Conservation (phyloP, 2,888 invertebrate genomes). For the Nesidiocoris tenuis region DNA sequence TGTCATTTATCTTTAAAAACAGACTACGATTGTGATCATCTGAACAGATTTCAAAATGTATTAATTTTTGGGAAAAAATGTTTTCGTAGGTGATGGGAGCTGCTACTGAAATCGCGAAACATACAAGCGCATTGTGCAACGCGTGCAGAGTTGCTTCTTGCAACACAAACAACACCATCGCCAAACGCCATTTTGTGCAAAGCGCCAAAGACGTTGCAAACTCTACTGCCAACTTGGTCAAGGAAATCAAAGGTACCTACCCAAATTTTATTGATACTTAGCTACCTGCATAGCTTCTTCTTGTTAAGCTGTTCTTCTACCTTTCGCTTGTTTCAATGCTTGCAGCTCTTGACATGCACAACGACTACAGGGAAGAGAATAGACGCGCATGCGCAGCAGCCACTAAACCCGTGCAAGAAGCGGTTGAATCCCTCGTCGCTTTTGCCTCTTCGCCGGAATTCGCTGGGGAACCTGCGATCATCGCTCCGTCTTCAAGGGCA, state of each 20-base stretch:
- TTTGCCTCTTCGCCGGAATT: constrained; percentile 95
- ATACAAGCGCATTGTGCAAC: constrained; percentile 93
- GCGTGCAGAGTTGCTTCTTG: constrained; percentile 91
- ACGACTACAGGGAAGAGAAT: constrained; percentile 75
- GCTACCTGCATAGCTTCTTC: too few species aligned
- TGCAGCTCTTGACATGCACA: constrained; percentile 54
- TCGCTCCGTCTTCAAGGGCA: constrained; percentile 77
- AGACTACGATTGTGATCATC: too few species aligned
- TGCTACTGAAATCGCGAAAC: constrained; percentile 91
- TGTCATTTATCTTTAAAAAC: too few species aligned
- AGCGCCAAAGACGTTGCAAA: constrained; percentile 97
- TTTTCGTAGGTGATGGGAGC: constrained; percentile 64
- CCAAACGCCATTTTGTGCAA: constrained; percentile 95
- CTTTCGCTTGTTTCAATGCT: too few species aligned
- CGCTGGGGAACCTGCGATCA: constrained; percentile 85
- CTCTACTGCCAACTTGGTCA: constrained; percentile 89
- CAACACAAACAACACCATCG: constrained; percentile 84
- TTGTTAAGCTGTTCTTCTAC: too few species aligned
- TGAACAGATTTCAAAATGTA: too few species aligned
- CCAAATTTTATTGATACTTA: background rate
- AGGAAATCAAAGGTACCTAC: constrained; percentile 76
- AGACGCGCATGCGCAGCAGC: constrained; percentile 71
- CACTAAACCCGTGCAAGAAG: constrained; percentile 81
- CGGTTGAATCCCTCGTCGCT: constrained; percentile 86
- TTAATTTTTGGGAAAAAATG: too few species aligned